phyloP scores from a whole-genome alignment of 37 sponge, comb jelly and placozoan species.

The Axinella damicornis region DNA sequence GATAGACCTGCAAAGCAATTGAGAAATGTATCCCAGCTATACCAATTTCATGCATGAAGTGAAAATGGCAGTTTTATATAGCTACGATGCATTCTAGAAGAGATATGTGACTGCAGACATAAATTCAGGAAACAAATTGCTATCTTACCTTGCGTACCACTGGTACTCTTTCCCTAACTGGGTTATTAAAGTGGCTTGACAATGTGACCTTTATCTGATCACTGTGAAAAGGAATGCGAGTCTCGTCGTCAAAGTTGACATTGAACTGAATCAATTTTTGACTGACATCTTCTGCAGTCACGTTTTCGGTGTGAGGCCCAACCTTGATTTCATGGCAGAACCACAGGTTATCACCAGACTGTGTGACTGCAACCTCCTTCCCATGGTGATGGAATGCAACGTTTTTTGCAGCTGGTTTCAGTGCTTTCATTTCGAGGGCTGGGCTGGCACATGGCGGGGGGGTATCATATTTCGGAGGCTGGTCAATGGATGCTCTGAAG shows the following conservation, averaged over 20 bases:
- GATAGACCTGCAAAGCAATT: slow-evolving; percentile 13
- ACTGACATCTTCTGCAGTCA: slow-evolving; percentile 19
- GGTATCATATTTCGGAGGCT: not conserved
- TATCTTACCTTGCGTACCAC: slow-evolving; percentile 30
- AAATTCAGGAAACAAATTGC: too few relatives aligned
- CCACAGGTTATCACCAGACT: slow-evolving; percentile 40
- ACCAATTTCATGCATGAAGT: too few relatives aligned
- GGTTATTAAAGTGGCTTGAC: slow-evolving; percentile 28
- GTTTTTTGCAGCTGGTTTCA: slow-evolving; percentile 11
- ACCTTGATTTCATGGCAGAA: slow-evolving; percentile 44
- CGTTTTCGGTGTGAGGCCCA: not conserved
- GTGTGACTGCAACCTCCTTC: slow-evolving; percentile 35
- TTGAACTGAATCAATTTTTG: slow-evolving; percentile 45
- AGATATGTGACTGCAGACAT: too few relatives aligned
- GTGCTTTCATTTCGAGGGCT: not conserved
- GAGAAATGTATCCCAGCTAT: too few relatives aligned
- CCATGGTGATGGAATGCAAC: slow-evolving; percentile 53
- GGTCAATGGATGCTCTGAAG: not conserved
- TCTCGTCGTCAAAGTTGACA: not conserved
- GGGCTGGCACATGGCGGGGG: not conserved
- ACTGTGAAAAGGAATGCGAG: not conserved
- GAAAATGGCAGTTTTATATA: too few relatives aligned
- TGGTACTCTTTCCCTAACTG: not conserved
- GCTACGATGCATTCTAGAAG: too few relatives aligned
- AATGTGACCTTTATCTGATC: slow-evolving; percentile 21